Evolutionary conservation across 2,797 vertebrate species (phyloP), one percentile per base, ranked within the genome.

Genomic region (Cossypha niveicapilla): DNA sequence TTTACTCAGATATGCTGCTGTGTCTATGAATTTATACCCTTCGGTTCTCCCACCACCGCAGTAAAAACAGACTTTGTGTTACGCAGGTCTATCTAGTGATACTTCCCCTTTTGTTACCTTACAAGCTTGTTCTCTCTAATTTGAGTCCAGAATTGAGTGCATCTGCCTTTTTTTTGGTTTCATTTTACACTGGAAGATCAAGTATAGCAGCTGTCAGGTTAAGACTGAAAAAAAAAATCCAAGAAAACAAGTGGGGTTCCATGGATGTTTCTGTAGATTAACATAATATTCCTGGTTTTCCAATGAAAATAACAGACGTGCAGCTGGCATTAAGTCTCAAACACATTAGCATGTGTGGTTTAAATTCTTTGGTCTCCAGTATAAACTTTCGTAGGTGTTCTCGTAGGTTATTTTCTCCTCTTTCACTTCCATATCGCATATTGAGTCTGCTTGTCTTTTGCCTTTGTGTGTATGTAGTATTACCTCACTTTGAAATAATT

Each of bases 331-430:
- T 67, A 66, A 51, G 19, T 61, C 45, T 61, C 41, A 74, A 35
- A 83, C 12, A 58, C 32, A 11, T 13, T 9, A 28, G 13, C 15
- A 24, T 2, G 9, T 12, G 21, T 54, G 27, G 5, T 32, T 65
- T 65, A 53, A 92, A 77, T 77, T 39, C n/a, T 80, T 21, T 60
- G 27, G 37, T 83, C 50, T 94, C 45, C 58, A n/a, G 27, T 61
- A 65, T 50, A 28, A 88, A 50, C 16, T 37, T 77, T 61, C 21
- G 35, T 1, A 75, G 18, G 35, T 65, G 28, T 30, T 82, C 79
- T 82, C 24, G 15, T 16, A 39, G 39, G 39, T 39, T 56, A 3
- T 48, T 75, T 71, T 57, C 5, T 70, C 12, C 28, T 85, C 27
- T 24, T 83, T 5, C 25, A 23, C 57, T 50, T 63, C 25, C n/a